Base-by-base conservation (phyloP, 2,113 vertebrate genomes). In the Regulus satrapa region DNA sequence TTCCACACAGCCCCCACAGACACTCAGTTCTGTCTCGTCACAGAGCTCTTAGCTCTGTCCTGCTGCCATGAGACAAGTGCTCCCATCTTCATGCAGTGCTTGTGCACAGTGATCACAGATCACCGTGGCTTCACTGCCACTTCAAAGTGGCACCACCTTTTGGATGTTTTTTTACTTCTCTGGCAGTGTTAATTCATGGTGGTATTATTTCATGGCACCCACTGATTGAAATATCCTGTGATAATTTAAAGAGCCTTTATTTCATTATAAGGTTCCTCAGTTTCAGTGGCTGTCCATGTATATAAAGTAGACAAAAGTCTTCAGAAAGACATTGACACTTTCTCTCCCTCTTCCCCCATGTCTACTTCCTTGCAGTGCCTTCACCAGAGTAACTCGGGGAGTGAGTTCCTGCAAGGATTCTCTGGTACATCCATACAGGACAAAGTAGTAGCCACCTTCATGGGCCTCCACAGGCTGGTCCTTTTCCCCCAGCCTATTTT, bases 361-460 rank as follows among this genome's bases (percentile, higher is more conserved):
- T 19, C 4, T 10, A 31, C 46, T 63, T 82, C 59, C 26, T 18
- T 72, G 18, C 32, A 13, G 40, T 32, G 31, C 34, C 29, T 34
- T 51, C 8, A 7, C 26, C 56, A 45, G 34, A 28, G 52, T 21
- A 48, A 51, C 40, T 10, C 7, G 21, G 41, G 0, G 0, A 74
- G 20, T 6, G 8, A 69, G 19, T 10, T 81, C 46, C 24, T 32
- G 8, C 18, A 23, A 26, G 5, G 18, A 3, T 3, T 43, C 19
- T 82, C 6, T 19, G 8, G 18, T 8, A 3, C 18, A 24, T 28
- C 48, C 13, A 19, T 8, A 29, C 6, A 18, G 16, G 19, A 71
- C 38, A 76, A 61, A 69, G 7, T 23, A 85, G 36, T 4, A 43
- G 23, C 26, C 31, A 61, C 28, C 18, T 72, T n/a, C 11, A 7